Conservation (phyloP, 2,797 vertebrate species). For the Telmatherina bonti region DNA sequence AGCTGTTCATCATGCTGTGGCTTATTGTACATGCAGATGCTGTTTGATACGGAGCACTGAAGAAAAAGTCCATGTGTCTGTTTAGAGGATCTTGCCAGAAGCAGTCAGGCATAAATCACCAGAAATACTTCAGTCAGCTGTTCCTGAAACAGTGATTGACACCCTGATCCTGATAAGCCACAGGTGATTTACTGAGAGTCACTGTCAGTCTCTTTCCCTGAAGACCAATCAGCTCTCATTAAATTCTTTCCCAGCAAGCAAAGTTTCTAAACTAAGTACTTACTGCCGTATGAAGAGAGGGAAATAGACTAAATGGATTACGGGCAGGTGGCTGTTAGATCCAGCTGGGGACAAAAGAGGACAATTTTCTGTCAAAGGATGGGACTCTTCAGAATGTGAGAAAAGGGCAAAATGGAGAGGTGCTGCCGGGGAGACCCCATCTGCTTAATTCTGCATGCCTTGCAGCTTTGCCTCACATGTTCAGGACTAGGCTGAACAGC, state of each 20-base stretch:
- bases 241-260: constrained; percentile 15
- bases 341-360: constrained; percentile 42
- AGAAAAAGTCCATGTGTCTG: constrained; percentile 2
- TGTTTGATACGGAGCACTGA: neutral
- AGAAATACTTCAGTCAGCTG: constrained; percentile 30
- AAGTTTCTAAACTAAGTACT: constrained; percentile 34
- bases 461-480: constrained; percentile 41
- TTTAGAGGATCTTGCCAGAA: constrained; percentile 15
- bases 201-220: constrained; percentile 21
- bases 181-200: constrained; percentile 44
- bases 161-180: constrained; percentile 14
- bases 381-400: neutral
- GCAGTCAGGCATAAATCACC: constrained; percentile 38
- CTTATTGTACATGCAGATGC: neutral
- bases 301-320: neutral
- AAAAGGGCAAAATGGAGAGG: constrained; percentile 16
- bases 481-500: constrained; percentile 31
- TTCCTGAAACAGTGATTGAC: constrained; percentile 32
- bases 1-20: no score
- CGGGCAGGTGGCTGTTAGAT: constrained; percentile 8
- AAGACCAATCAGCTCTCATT: constrained; percentile 32
- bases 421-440: constrained; percentile 39
- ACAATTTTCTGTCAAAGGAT: constrained; percentile 28
- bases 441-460: constrained; percentile 60
- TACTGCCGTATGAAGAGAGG: constrained; percentile 1